Evolutionary conservation across 2,113 vertebrate genomes (phyloP).

Genomic region (Actenoides lindsayi): DNA sequence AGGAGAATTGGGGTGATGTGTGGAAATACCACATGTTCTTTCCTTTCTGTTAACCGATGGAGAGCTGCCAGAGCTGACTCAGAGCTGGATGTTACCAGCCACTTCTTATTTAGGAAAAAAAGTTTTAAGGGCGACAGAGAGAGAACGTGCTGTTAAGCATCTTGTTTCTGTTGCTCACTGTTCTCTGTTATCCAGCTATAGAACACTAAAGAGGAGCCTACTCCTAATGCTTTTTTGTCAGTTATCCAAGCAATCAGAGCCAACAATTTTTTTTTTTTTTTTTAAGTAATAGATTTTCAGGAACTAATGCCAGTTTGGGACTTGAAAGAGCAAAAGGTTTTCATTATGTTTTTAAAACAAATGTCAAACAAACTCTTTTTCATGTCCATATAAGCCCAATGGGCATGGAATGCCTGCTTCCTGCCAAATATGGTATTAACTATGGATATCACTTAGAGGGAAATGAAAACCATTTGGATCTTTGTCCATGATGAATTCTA

Average conservation of each 20-base stretch:
- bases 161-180: background rate
- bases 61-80: background rate
- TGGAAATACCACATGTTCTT: background rate
- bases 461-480: conserved; percentile 32
- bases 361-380: conserved; percentile 49
- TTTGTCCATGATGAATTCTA: conserved; percentile 34
- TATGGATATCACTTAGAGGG: background rate
- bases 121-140: background rate
- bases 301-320: background rate
- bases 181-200: background rate
- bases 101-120: background rate
- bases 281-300: background rate
- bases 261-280: background rate
- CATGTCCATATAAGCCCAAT: background rate
- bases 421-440: conserved; percentile 35
- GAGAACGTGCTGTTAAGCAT: background rate
- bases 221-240: background rate
- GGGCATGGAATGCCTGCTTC: conserved; percentile 1
- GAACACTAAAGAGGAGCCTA: background rate
- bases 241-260: conserved; percentile 1
- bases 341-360: conserved; percentile 29
- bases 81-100: background rate
- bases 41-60: background rate
- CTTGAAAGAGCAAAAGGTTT: conserved; percentile 22
- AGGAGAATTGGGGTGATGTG: background rate